Base-by-base conservation (phyloP, 2,797 vertebrate species). In the Hyperoplus immaculatus region DNA sequence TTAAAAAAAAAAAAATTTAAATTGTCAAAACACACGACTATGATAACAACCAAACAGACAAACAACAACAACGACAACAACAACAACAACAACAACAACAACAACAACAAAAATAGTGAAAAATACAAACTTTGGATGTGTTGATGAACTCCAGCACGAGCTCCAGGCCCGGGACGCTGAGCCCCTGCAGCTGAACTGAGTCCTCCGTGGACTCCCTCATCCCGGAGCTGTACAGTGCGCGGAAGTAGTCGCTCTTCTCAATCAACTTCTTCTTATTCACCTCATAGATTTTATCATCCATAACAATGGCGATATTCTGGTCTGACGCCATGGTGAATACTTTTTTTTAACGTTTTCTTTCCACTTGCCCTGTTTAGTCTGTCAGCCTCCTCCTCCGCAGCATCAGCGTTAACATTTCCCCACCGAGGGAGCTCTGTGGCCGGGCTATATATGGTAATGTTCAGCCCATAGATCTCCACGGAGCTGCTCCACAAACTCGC, bases 231-330 rank as follows among this genome's bases (percentile, higher is more conserved):
- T 97, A 99, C 11, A 99, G 93, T 0, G 98, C 98, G 36, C 97
- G 95, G 93, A 99, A 99, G 88, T 97, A 99, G 91, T 98, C 98
- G 82, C 98, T 99, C 89, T 98, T 97, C 88, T 99, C 98, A 16
- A 98, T 96, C 61, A 99, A 95, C 88, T 97, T 96, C 82, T 94
- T 96, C 85, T 97, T 97, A 84, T 96, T 96, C 83, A 97, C 97
- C 69, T 96, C 92, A 91, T 97, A 99, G 67, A 93, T 94, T 84
- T 96, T 96, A 87, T 95, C 96, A 70, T 97, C 97, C 93, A 98
- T 94, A 43, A 96, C 92, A 80, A 99, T 97, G 86, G 95, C 96
- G 69, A 98, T 95, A 36, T 95, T 90, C 84, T 97, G 94, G 54
- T 97, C 96, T 0, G 95, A 94, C 69, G 95, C 95, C 96, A 96